Percentiles rank a stretch among this genome's conserved stretches.
Evolutionary conservation across 1,140 invertebrate species (phyloP).

Genomic region (Drosophila tani): DNA sequence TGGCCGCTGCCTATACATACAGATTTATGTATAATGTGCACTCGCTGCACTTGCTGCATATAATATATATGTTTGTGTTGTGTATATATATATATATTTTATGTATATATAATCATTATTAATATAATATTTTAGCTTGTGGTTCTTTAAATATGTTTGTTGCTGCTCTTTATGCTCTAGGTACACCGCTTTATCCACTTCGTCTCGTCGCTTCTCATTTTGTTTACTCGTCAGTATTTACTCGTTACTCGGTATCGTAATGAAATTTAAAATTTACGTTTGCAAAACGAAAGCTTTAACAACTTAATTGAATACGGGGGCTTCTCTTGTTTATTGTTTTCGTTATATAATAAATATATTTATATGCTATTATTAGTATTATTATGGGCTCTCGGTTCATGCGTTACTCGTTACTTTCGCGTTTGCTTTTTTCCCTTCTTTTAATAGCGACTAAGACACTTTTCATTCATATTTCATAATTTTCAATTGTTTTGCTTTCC

Average conservation of each 20-base stretch:
- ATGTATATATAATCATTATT: conserved; percentile 58
- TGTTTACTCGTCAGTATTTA: conserved; percentile 33
- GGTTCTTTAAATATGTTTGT: conserved; percentile 79
- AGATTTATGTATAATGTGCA: conserved; percentile 52
- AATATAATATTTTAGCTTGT: conserved; percentile 75
- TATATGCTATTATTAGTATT: conserved; percentile 43
- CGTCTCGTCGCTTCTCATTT: conserved; percentile 21
- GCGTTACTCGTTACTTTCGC: conserved; percentile 32
- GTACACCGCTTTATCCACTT: conserved; percentile 54
- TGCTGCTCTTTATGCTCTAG: conserved; percentile 79
- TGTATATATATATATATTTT: conserved; percentile 53
- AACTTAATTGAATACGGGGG: conserved; percentile 65
- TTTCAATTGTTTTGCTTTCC: conserved; percentile 52
- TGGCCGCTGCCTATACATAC: conserved; percentile 48
- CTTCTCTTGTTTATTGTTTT: conserved; percentile 36
- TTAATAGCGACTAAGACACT: conserved; percentile 80
- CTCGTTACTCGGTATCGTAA: conserved; percentile 47
- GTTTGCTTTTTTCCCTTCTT: conserved; percentile 35
- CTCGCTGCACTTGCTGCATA: conserved; percentile 56
- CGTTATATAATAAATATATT: conserved; percentile 63
- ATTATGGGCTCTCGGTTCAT: conserved; percentile 63
- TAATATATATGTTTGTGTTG: conserved; percentile 60
- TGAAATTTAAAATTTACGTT: conserved; percentile 71
- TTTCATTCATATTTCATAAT: conserved; percentile 67
- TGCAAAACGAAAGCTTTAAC: conserved; percentile 81